Conservation (phyloP, 2,888 invertebrate species). For the Mythimna pallens region DNA sequence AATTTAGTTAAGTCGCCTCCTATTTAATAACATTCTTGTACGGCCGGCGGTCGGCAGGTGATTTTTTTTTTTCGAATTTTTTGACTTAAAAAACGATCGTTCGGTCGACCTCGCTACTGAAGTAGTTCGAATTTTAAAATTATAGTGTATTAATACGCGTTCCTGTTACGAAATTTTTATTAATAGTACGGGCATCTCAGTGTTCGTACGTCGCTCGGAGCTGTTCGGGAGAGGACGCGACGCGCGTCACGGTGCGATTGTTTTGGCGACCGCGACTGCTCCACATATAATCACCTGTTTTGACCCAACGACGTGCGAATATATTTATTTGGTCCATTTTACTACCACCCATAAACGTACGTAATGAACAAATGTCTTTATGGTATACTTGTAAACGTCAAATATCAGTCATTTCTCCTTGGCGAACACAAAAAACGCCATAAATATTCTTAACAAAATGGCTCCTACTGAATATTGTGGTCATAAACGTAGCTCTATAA, state of each 20-base stretch:
- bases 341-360: constrained; percentile 81
- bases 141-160: constrained; percentile 88
- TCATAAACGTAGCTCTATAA: constrained; percentile 87
- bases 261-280: constrained; percentile 65
- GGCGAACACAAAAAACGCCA: constrained; percentile 84
- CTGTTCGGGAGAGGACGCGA: constrained; percentile 38
- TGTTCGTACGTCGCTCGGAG: constrained; percentile 46
- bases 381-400: constrained; percentile 88
- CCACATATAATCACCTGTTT: constrained; percentile 76
- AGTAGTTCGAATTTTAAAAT: constrained; percentile 88
- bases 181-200: constrained; percentile 83
- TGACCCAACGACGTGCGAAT: constrained; percentile 82
- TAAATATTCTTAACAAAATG: constrained; percentile 89
- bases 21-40: constrained; percentile 88
- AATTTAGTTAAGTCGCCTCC: constrained; percentile 90
- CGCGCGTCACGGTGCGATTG: constrained; percentile 67
- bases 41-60: constrained; percentile 83
- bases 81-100: constrained; percentile 75
- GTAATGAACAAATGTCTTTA: constrained; percentile 88
- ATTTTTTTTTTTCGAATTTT: constrained; percentile 80
- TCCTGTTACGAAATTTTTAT: constrained; percentile 83
- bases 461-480: constrained; percentile 89
- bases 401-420: constrained; percentile 86
- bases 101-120: constrained; percentile 84
- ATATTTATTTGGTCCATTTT: constrained; percentile 80